These are phyloP conservation scores for Ceyx margarethae DNA, from an alignment of 2,113 vertebrate species.

Conservation along the genomic window DNA sequence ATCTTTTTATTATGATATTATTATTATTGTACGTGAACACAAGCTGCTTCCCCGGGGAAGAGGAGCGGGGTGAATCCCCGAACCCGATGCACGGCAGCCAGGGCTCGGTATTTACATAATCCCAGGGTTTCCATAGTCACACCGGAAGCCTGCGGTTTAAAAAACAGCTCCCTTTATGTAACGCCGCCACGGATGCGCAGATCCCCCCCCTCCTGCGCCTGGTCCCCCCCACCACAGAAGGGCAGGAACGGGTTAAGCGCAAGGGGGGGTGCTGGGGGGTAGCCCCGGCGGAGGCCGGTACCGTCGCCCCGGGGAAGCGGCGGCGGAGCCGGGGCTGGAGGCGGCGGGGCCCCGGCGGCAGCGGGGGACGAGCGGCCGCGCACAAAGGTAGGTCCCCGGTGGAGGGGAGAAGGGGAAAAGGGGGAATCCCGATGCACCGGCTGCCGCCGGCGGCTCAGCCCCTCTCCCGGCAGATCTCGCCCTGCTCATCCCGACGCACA, in stretches of 20 bases:
- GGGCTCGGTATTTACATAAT: conserved; percentile 60
- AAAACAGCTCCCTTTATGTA: conserved; percentile 62
- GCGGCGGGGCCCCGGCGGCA: background rate
- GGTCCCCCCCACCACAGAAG: background rate
- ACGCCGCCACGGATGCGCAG: conserved; percentile 27
- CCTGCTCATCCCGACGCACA: conserved; percentile 22
- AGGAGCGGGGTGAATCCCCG: background rate
- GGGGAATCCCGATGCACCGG: conserved; percentile 39
- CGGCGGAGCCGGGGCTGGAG: background rate
- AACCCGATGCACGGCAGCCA: background rate
- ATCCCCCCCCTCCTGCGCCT: background rate
- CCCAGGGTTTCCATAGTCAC: conserved; percentile 65
- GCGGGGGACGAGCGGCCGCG: background rate
- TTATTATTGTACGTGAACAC: background rate
- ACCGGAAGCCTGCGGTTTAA: conserved; percentile 66
- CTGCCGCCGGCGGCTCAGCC: conserved; percentile 5
- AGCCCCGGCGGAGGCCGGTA: conserved; percentile 47
- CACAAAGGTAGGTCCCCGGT: conserved; percentile 41
- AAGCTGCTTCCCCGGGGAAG: background rate
- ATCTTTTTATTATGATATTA: background rate
- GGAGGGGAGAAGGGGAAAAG: background rate
- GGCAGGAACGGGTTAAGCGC: background rate
- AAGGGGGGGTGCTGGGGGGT: background rate
- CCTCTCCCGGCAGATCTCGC: conserved; percentile 46
- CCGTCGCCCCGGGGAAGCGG: conserved; percentile 4